Evolutionary conservation across 2,797 vertebrate species (phyloP).

Genomic region (Epinephelus malabaricus): DNA sequence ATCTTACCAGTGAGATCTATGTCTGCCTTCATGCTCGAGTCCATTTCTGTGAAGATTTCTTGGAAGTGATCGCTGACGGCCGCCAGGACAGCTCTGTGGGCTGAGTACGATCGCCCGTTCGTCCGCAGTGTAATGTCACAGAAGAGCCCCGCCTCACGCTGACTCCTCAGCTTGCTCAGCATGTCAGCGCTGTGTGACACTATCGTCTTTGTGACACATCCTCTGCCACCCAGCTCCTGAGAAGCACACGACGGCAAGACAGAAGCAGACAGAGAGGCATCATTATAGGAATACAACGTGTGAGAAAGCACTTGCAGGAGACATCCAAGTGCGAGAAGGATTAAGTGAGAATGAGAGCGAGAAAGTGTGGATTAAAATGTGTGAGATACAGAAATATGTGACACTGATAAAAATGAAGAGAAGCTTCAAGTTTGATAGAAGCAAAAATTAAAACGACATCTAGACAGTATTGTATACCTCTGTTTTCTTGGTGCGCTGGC

Average conservation of each 20-base stretch:
- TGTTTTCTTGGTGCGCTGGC: constrained; percentile 67
- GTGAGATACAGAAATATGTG: constrained; percentile 25
- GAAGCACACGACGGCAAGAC: constrained; percentile 6
- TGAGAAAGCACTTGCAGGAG: constrained; percentile 11
- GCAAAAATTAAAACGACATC: background rate
- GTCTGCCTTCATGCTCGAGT: constrained; percentile 79
- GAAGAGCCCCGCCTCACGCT: constrained; percentile 87
- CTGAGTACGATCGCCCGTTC: constrained; percentile 81
- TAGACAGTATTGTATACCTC: constrained; percentile 63
- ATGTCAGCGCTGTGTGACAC: constrained; percentile 80
- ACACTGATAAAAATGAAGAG: background rate
- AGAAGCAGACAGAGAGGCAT: constrained; percentile 1
- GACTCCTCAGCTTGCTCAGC: constrained; percentile 85
- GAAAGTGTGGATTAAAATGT: constrained; percentile 52
- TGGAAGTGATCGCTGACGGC: constrained; percentile 91
- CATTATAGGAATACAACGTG: background rate
- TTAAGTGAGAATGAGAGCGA: constrained; percentile 26
- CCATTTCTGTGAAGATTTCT: constrained; percentile 88
- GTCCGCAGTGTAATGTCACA: constrained; percentile 89
- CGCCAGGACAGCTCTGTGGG: constrained; percentile 88
- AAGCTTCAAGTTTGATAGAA: constrained; percentile 1
- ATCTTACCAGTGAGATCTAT: constrained; percentile 87
- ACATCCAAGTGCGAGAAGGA: constrained; percentile 13
- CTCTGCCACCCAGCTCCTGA: constrained; percentile 55
- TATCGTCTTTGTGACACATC: constrained; percentile 83